phyloP scores from a whole-genome alignment of 2,113 vertebrate species.

The Onychorhynchus coronatus region DNA sequence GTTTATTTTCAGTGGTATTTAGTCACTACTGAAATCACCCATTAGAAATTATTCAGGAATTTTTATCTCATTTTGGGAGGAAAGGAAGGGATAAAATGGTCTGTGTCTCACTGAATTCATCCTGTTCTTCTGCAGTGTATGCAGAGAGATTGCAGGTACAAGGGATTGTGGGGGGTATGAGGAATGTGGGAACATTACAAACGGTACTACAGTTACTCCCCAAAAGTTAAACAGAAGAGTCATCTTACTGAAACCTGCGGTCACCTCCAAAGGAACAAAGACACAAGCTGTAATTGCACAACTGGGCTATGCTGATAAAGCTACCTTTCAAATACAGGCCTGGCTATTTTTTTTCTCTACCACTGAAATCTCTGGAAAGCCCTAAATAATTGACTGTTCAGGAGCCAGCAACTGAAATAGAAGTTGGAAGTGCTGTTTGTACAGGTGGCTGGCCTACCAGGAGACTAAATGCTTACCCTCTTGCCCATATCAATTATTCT shows the following conservation, averaged over 20 bases:
- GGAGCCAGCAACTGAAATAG: constrained; percentile 64
- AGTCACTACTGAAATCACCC: not conserved
- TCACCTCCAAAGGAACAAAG: not conserved
- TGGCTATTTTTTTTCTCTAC: constrained; percentile 4
- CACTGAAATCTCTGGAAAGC: constrained; percentile 60
- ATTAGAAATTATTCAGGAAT: not conserved
- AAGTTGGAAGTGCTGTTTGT: constrained; percentile 72
- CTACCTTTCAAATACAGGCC: not conserved
- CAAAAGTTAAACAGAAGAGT: not conserved
- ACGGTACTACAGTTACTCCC: not conserved
- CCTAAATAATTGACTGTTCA: constrained; percentile 69
- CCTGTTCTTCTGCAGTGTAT: not conserved
- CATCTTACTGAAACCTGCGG: not conserved
- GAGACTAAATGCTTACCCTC: constrained; percentile 64
- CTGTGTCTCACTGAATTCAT: not conserved
- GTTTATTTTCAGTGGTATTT: not conserved
- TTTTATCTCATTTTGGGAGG: not conserved
- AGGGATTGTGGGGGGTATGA: not conserved
- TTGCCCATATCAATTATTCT: constrained; percentile 70
- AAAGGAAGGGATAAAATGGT: not conserved
- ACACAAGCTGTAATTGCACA: not conserved
- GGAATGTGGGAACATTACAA: not conserved
- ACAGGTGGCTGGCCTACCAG: constrained; percentile 73
- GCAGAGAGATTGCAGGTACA: not conserved
- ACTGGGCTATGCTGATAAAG: constrained; percentile 22